These are phyloP conservation scores for Sebastes hubbsi DNA, from an alignment of 2,797 vertebrate genomes.

Conservation along the genomic window DNA sequence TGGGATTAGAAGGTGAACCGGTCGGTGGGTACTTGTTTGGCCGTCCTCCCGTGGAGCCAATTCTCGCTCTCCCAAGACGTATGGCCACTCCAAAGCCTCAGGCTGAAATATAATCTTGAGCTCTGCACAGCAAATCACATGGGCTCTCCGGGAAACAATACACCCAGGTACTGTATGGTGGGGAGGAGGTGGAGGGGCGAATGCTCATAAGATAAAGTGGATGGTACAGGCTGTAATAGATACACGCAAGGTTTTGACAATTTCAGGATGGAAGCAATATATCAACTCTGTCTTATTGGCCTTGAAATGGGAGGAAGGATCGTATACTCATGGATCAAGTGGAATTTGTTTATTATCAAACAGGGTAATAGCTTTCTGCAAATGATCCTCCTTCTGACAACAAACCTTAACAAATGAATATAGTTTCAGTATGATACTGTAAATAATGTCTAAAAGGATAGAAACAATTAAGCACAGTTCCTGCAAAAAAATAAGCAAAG, in stretches of 20 bases:
- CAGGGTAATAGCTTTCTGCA: not conserved
- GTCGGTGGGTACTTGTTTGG: constrained; percentile 53
- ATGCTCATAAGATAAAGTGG: constrained; percentile 34
- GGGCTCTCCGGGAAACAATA: constrained; percentile 56
- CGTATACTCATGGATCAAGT: not conserved
- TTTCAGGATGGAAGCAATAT: constrained; percentile 36
- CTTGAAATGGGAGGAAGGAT: not conserved
- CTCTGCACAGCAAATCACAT: constrained; percentile 56
- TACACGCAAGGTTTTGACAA: constrained; percentile 36
- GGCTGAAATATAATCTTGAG: constrained; percentile 69
- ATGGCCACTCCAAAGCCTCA: constrained; percentile 49
- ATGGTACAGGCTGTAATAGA: constrained; percentile 43
- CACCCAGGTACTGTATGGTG: constrained; percentile 26
- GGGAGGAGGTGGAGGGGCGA: not conserved
- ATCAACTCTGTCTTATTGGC: constrained; percentile 1
- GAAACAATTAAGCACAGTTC: not conserved
- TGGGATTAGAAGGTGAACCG: constrained; percentile 65
- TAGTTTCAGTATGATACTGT: not conserved
- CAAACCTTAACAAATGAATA: not conserved
- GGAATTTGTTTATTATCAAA: constrained; percentile 11
- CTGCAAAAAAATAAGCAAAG: not conserved
- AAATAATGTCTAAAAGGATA: not conserved
- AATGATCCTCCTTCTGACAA: not conserved
- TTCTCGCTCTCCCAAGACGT: constrained; percentile 59
- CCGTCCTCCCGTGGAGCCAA: constrained; percentile 28